Conservation (phyloP, 1,140 invertebrate species). For the Zaprionus ornatus region DNA sequence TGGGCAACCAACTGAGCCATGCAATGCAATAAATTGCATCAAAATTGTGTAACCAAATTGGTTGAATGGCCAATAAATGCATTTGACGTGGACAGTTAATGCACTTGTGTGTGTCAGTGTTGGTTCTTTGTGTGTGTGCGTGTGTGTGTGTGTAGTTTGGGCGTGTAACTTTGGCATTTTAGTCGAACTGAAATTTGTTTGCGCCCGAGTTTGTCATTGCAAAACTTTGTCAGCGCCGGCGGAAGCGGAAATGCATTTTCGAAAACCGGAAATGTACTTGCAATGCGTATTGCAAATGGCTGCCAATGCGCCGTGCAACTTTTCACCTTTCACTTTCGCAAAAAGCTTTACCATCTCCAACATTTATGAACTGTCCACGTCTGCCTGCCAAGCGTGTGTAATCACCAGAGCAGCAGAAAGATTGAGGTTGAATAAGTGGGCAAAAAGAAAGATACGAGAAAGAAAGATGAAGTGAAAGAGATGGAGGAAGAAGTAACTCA, state of each 20-base stretch:
- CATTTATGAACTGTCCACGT: conserved; percentile 25
- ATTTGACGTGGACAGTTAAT: conserved; percentile 51
- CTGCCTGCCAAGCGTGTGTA: neutral
- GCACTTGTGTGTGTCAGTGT: conserved; percentile 11
- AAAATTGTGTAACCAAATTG: conserved; percentile 74
- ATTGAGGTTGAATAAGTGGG: conserved; percentile 1
- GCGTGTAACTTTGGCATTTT: conserved; percentile 40
- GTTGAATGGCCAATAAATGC: conserved; percentile 77
- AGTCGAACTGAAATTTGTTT: conserved; percentile 73
- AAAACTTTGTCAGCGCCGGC: conserved; percentile 37
- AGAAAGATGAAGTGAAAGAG: neutral
- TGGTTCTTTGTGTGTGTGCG: neutral
- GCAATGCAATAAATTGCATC: conserved; percentile 72
- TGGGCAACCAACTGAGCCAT: conserved; percentile 49
- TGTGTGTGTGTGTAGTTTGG: neutral
- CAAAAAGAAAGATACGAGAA: neutral
- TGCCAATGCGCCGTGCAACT: neutral
- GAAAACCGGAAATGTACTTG: conserved; percentile 75
- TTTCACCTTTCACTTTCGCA: neutral
- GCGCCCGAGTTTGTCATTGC: conserved; percentile 29
- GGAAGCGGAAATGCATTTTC: conserved; percentile 77
- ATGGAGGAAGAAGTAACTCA: conserved; percentile 5
- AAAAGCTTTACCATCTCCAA: conserved; percentile 17
- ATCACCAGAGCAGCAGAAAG: neutral
- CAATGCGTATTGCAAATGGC: conserved; percentile 70